Base-by-base conservation (phyloP, 2,888 invertebrate species). In the Galeruca laticollis region DNA sequence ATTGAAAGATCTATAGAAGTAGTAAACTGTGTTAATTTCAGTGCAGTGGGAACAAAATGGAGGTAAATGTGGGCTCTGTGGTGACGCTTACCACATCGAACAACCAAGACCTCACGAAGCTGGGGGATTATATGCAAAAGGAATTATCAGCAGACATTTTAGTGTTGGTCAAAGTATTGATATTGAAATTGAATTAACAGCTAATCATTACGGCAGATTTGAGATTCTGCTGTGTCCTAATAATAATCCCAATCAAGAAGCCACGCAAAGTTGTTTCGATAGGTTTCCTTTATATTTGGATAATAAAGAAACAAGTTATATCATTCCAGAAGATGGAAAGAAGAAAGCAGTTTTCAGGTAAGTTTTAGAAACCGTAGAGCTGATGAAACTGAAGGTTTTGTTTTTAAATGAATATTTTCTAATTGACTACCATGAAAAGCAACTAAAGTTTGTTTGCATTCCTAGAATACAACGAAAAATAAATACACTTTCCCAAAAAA, bases 21-120 rank as follows among this genome's bases (percentile, higher is more conserved):
- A 33, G 37, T 37, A 60, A 62, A 33, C 15, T 13, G 13, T 33
- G 49, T 70, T 70, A 20, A 59, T 82, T 87, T 76, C 84, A 93
- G 94, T 95, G 68, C 95, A 95, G 86, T 95, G 94, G 94, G 92
- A 93, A 80, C 92, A 94, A 85, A 95, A 95, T 83, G 86, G 88
- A 40, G 97, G 97, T 0, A 90, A 91, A 77, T 97, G 97, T 82
- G 97, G 97, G 0, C 89, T 95, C 43, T 97, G 97, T 82, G 97
- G 97, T 0, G 97, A 97, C 84, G 91, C 95, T 2, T 92, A 90
- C 81, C 91, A 94, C 76, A 85, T 92, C 10, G 85, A 84, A 11
- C 85, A 85, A 66, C 96, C 96, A 0, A 87, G 95, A n/a, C 93
- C 94, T 0, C 96, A 96, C 82, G 96, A 96, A 86, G 95, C 94